Evolutionary conservation across 2,113 vertebrate species (phyloP), one percentile per base, ranked within the genome.

Genomic region (Patagioenas fasciata): DNA sequence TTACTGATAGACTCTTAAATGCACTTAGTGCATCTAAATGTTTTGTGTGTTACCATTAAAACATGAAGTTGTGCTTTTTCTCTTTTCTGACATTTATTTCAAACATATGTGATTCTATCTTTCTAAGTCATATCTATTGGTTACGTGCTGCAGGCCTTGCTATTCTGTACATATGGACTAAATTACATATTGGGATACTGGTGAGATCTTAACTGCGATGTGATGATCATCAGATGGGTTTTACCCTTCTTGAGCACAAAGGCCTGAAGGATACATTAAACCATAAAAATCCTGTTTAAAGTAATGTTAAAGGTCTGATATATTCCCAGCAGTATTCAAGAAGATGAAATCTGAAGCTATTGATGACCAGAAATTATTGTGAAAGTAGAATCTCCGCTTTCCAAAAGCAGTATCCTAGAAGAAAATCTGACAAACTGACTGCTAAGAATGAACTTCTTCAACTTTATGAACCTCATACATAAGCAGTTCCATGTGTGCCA

Each of bases 61-160:
- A 84, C 40, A 72, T 3, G 34, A 92, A 93, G 36, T 44, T 58
- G n/a, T 75, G 89, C 9, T 93, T 96, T 96, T 88, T 58, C 70
- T 93, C 85, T 88, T 70, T 51, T 73, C 71, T 88, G 86, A 69
- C 86, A 56, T 94, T 95, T 88, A 88, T 88, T 95, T 94, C 58
- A 81, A 82, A 74, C 47, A 47, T 18, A 56, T 88, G 81, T 66
- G 77, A 32, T 44, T 62, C 28, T 25, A 66, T 20, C 40, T 94
- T 91, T 93, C 71, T 69, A 69, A 94, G 36, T 78, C 51, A 15
- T 36, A 62, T 56, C 67, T 58, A 58, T 6, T 40, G 69, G 53
- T 73, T 51, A 23, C 4, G 2, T 74, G 82, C 67, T 64, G 48
- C 81, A 80, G 66, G 64, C 32, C 65, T 9, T 17, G 65, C 15